Percentiles rank a stretch among this genome's conserved stretches.
Evolutionary conservation across 2,113 vertebrate species (phyloP).

Genomic region (Ochotona princeps): DNA sequence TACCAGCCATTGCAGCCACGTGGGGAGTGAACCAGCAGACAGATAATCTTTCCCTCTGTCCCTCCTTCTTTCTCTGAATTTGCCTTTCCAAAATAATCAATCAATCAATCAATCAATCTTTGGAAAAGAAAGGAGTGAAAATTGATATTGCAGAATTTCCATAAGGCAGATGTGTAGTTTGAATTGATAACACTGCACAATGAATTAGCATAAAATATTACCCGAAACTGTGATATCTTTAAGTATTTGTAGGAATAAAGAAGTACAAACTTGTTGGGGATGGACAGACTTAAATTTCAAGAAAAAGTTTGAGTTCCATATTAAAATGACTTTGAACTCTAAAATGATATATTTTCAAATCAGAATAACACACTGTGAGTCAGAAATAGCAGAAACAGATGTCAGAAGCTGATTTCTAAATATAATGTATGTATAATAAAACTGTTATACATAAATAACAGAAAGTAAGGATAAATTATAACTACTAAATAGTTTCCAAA

Average conservation of each 20-base stretch:
- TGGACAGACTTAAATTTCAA: neutral
- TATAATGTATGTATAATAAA: neutral
- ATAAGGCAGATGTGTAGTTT: neutral
- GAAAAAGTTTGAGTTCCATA: neutral
- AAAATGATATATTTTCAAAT: neutral
- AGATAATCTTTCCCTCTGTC: too few relatives aligned
- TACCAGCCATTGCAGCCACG: too few relatives aligned
- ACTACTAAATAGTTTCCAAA: neutral
- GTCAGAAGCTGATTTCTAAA: neutral
- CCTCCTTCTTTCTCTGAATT: too few relatives aligned
- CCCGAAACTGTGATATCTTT: neutral
- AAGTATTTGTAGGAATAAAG: neutral
- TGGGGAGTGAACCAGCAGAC: too few relatives aligned
- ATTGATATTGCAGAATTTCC: neutral
- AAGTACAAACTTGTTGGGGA: neutral
- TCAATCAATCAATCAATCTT: too few relatives aligned
- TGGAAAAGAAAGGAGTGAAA: neutral
- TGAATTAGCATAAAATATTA: conserved; percentile 22
- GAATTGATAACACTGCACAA: neutral
- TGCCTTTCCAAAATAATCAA: too few relatives aligned
- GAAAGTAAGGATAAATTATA: neutral
- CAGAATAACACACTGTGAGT: neutral
- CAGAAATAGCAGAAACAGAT: conserved; percentile 4
- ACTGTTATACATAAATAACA: neutral
- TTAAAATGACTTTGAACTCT: neutral